These are phyloP conservation scores for Helicolenus hilgendorfi DNA, from an alignment of 2,797 vertebrate genomes.

Conservation along the genomic window DNA sequence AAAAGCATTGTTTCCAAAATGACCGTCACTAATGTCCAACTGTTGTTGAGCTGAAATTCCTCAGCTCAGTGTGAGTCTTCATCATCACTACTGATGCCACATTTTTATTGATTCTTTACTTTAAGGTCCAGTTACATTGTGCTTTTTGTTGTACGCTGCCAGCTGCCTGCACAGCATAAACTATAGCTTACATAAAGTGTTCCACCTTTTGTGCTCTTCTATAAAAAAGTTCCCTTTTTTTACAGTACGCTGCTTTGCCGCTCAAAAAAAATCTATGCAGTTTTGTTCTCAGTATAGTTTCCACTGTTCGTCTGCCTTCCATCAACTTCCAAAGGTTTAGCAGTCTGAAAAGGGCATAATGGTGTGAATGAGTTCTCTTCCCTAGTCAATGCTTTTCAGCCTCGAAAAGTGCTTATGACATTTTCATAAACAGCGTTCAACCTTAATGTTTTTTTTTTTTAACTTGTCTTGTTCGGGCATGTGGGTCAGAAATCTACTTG, in stretches of 20 bases:
- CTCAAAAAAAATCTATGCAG: background rate
- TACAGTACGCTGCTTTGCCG: background rate
- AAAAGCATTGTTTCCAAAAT: background rate
- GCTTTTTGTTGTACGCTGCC: background rate
- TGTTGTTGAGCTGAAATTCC: background rate
- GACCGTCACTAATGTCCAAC: background rate
- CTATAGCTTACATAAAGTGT: slow-evolving; percentile 7
- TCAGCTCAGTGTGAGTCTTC: background rate
- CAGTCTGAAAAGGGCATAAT: background rate
- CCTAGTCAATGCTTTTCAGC: background rate
- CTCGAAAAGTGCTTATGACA: background rate
- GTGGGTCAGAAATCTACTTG: too few relatives aligned
- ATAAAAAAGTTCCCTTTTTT: background rate
- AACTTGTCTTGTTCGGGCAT: too few relatives aligned
- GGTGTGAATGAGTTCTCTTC: background rate
- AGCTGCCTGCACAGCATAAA: background rate
- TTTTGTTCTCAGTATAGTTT: background rate
- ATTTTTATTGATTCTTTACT: background rate
- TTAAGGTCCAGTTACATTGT: background rate
- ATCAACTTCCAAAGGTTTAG: background rate
- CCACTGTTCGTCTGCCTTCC: background rate
- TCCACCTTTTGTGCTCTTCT: background rate
- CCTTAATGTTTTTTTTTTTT: too few relatives aligned
- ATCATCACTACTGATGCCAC: background rate
- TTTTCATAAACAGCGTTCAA: background rate